Evolutionary conservation across 2,888 invertebrate genomes (phyloP), one percentile per base, ranked within the genome.

Genomic region (Sabatieria punctata): DNA sequence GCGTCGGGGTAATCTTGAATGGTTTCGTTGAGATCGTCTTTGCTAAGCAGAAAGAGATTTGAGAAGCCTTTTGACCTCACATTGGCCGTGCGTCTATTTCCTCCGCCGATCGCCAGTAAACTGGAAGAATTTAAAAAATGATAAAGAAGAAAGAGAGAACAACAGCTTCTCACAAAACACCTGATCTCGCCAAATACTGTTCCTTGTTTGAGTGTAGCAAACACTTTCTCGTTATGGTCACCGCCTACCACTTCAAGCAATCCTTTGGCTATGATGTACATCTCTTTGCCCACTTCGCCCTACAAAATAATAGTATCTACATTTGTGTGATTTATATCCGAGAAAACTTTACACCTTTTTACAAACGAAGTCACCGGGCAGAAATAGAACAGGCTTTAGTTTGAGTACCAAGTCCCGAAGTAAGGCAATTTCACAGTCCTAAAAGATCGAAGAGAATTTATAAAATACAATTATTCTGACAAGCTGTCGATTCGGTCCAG

Each of bases 141-240:
- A n/a, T n/a, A n/a, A n/a, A n/a, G n/a, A 18, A 37, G 65, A 67
- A 23, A 64, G 65, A 63, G 61, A 60, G 52, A 27, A 42, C 35
- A 40, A 30, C 65, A 63, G 54, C 58, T 64, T 51, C 43, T 42
- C 52, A 15, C 15, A 30, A 15, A 8, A 30, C 15, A 71, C 72
- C 72, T 86, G 52, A 93, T 88, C 69, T 93, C 91, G 0, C 93
- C 91, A 64, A 93, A 93, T 0, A 89, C 89, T 0, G 82, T 82
- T 1, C 91, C 89, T 68, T 88, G 85, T 1, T 77, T 75, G 4
- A 93, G 71, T 0, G 84, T 85, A 1, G 85, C 89, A 48, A 93
- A 69, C 0, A 89, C 82, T 55, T 79, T 78, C 40, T 74, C 75
- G 54, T 78, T 79, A 49, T 79, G 75, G 13, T 67, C 67, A 1